phyloP scores from a whole-genome alignment of 2,888 invertebrate species.

The Rhingia campestris region DNA sequence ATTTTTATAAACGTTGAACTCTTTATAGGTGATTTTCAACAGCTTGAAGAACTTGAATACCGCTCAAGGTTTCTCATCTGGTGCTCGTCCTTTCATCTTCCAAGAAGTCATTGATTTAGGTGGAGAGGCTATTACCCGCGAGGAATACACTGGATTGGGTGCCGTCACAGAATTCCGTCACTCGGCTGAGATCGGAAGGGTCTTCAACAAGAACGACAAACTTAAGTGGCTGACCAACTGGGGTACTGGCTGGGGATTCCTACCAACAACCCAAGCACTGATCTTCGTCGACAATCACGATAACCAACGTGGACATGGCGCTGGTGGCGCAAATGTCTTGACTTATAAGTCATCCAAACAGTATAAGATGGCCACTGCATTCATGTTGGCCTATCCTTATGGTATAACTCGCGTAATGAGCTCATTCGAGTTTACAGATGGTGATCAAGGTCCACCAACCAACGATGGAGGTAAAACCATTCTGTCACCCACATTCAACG shows the following conservation, averaged over 20 bases:
- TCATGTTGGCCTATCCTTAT: conserved; percentile 94
- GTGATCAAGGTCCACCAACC: conserved; percentile 87
- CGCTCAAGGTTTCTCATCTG: conserved; percentile 86
- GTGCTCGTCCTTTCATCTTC: conserved; percentile 87
- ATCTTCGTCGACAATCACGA: conserved; percentile 97
- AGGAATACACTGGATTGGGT: conserved; percentile 84
- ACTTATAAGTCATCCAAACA: conserved; percentile 87
- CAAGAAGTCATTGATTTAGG: conserved; percentile 91
- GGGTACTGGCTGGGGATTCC: conserved; percentile 88
- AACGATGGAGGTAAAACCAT: conserved; percentile 85
- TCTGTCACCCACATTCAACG: conserved; percentile 86
- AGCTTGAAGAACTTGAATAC: conserved; percentile 86
- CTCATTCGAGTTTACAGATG: conserved; percentile 88
- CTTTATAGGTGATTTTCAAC: conserved; percentile 84
- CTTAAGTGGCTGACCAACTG: conserved; percentile 87
- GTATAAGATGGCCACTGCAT: conserved; percentile 92
- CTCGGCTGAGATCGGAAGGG: conserved; percentile 83
- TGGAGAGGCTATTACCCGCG: conserved; percentile 82
- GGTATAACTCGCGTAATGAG: conserved; percentile 93
- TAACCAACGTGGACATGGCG: conserved; percentile 91
- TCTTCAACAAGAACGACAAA: conserved; percentile 85
- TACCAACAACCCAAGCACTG: conserved; percentile 86
- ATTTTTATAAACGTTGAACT: not conserved
- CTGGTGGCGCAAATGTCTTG: conserved; percentile 85
- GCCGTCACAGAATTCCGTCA: conserved; percentile 90